phyloP scores from a whole-genome alignment of 2,888 invertebrate genomes.

The Lepidonotus clava region DNA sequence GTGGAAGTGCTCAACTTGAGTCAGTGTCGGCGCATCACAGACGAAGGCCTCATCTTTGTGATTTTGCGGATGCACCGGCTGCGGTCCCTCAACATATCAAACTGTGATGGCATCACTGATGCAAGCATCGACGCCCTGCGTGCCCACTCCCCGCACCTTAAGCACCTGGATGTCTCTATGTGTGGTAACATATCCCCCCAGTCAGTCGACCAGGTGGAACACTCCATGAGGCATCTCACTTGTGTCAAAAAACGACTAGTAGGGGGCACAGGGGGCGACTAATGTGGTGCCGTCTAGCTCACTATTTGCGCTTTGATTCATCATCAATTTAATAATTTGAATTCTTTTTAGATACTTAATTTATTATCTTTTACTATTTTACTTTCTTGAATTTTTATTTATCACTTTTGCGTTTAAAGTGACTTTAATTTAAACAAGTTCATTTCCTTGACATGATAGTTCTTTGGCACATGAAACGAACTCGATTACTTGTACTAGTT shows the following conservation, averaged over 20 bases:
- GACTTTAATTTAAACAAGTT: too few relatives aligned
- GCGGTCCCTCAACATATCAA: constrained; percentile 84
- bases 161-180: constrained; percentile 83
- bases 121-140: constrained; percentile 83
- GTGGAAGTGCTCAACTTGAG: constrained; percentile 86
- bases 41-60: constrained; percentile 83
- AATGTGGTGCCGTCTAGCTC: too few relatives aligned
- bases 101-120: constrained; percentile 85
- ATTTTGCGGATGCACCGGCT: constrained; percentile 82
- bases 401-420: too few relatives aligned
- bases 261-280: constrained; percentile 58
- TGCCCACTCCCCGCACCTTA: constrained; percentile 82
- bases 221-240: constrained; percentile 65
- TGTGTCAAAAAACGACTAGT: constrained; percentile 71
- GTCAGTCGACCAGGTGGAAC: constrained; percentile 73
- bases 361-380: too few relatives aligned
- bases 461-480: too few relatives aligned
- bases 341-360: too few relatives aligned
- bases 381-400: too few relatives aligned
- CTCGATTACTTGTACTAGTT: too few relatives aligned
- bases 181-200: constrained; percentile 75
- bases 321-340: too few relatives aligned
- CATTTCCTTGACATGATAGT: too few relatives aligned
- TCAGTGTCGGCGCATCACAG: constrained; percentile 86
- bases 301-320: too few relatives aligned